Evolutionary conservation across 2,113 vertebrate species (phyloP).

Genomic region (Centropus unirufus): DNA sequence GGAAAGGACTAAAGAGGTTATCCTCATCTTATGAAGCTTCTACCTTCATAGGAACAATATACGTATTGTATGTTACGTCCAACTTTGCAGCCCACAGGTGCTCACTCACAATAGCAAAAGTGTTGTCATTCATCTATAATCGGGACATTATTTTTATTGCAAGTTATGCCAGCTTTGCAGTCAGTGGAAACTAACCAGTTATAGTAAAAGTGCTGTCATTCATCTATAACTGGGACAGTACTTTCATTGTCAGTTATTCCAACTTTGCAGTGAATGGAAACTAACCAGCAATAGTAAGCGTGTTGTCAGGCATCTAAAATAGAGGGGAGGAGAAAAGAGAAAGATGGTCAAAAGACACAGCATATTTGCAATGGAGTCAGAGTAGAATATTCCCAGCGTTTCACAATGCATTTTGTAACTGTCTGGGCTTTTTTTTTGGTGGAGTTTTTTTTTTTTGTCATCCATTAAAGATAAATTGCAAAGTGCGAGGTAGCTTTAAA

Average conservation of each 20-base stretch:
- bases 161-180: slow-evolving; percentile 47
- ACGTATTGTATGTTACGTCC: not conserved
- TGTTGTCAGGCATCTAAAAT: slow-evolving; percentile 54
- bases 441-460: not conserved
- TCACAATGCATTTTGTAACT: not conserved
- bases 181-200: slow-evolving; percentile 57
- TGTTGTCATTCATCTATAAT: slow-evolving; percentile 48
- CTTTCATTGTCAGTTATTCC: slow-evolving; percentile 52
- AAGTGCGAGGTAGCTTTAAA: not conserved
- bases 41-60: slow-evolving; percentile 29
- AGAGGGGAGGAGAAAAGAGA: slow-evolving; percentile 22
- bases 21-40: slow-evolving; percentile 33
- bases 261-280: slow-evolving; percentile 61
- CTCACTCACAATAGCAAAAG: slow-evolving; percentile 55
- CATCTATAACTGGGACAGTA: slow-evolving; percentile 60
- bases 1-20: slow-evolving; percentile 59
- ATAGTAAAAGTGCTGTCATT: slow-evolving; percentile 68
- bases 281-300: slow-evolving; percentile 41
- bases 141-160: slow-evolving; percentile 17
- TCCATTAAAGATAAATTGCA: not conserved
- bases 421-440: not conserved
- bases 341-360: slow-evolving; percentile 3
- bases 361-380: not conserved
- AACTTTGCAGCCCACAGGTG: slow-evolving; percentile 36
- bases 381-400: not conserved